Percentiles rank a stretch among this genome's conserved stretches.
Conservation (phyloP, 2,888 invertebrate genomes). For the Heliconius erato region DNA sequence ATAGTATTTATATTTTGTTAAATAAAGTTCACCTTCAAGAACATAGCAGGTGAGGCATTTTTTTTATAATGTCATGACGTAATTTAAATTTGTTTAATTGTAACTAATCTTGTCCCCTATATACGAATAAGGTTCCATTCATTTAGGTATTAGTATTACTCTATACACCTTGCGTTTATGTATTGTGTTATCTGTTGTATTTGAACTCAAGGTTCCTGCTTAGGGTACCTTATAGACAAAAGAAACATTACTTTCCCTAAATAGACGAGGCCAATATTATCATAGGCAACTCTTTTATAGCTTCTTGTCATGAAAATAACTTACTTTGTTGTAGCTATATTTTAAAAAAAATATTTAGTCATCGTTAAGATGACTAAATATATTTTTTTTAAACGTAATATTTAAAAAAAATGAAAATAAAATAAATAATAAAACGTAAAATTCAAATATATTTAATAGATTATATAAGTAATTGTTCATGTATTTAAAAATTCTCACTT, state of each 20-base stretch:
- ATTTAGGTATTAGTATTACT: neutral
- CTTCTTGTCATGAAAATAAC: conserved; percentile 32
- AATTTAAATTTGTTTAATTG: neutral
- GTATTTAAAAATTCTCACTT: neutral
- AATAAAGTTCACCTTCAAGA: neutral
- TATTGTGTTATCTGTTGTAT: conserved; percentile 23
- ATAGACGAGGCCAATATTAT: conserved; percentile 35
- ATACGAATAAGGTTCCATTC: neutral
- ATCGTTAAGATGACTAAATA: too few species aligned
- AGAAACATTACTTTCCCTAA: conserved; percentile 26
- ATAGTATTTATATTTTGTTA: neutral
- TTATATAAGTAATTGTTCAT: neutral
- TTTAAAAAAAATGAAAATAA: too few species aligned
- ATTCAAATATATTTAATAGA: too few species aligned
- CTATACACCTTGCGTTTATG: conserved; percentile 1
- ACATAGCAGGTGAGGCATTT: too few species aligned
- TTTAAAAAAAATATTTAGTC: too few species aligned
- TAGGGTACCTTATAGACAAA: conserved; percentile 22
- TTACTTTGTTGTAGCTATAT: neutral
- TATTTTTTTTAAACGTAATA: too few species aligned
- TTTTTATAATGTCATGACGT: neutral
- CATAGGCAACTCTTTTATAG: conserved; percentile 24
- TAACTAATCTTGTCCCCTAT: neutral
- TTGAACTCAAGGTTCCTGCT: conserved; percentile 17
- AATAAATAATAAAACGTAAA: too few species aligned